Base-by-base conservation (phyloP, 2,888 invertebrate species). In the Molanna angustata region DNA sequence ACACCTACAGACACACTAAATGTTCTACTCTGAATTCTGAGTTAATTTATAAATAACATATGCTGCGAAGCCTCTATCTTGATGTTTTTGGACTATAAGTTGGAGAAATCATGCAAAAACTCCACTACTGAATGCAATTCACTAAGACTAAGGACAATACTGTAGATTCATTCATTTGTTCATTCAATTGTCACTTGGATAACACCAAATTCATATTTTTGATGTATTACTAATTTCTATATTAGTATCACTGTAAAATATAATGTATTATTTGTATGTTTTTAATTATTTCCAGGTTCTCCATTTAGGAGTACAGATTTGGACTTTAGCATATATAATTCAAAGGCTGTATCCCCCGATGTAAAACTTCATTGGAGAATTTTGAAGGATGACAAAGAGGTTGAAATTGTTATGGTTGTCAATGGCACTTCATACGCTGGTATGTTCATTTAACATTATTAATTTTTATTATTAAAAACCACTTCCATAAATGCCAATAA, bases 351-450 rank as follows among this genome's bases (percentile, higher is more conserved):
- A 21, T 87, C 88, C 2, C 82, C 86, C 11, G 82, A 86, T 57
- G 88, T 88, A 69, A 80, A 81, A 21, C 74, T 96, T 55, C 92
- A 89, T 72, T 95, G 94, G 93, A 79, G 89, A 45, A 80, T 95
- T 33, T 66, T 95, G 40, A 83, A 85, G 64, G 90, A 91, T 55
- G 83, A 85, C 22, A 81, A 82, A n/a, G 95, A 96, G 72, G 76
- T 96, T 19, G 96, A 96, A 69, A 79, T 94, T 18, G 83, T 94
- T 0, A 81, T 95, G 72, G 82, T 87, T 42, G 92, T 89, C n/a
- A 92, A 94, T 62, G 85, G 92, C 1, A 88, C 88, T 1, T 89
- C 92, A 11, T 97, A 93, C 75, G 86, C 85, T 2, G 83, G 77
- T 76, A 27, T 63, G 64, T 32, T 7, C 11, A 16, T 17, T 45